Evolutionary conservation across 1,140 invertebrate species (phyloP).

Genomic region (Oedothorax gibbosus): DNA sequence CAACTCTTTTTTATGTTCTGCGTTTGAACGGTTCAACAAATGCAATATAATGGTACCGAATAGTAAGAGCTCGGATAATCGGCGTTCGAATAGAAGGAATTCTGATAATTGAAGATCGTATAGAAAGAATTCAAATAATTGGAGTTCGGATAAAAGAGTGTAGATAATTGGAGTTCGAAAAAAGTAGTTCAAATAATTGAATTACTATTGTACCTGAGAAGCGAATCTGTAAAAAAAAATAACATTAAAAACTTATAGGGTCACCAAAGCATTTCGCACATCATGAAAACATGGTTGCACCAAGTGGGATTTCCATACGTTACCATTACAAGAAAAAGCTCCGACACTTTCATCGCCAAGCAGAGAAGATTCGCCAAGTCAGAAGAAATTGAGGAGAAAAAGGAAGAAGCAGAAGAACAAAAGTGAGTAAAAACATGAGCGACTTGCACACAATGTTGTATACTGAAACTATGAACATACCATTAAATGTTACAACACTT

Average conservation of each 20-base stretch:
- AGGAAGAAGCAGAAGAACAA: background rate
- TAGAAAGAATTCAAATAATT: too few relatives aligned
- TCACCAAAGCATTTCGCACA: constrained; percentile 82
- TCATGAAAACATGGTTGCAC: constrained; percentile 92
- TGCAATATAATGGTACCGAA: too few relatives aligned
- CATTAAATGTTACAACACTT: background rate
- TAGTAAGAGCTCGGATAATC: too few relatives aligned
- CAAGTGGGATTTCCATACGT: constrained; percentile 93
- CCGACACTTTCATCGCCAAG: background rate
- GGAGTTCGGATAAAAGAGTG: too few relatives aligned
- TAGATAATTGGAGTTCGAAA: too few relatives aligned
- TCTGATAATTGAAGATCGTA: too few relatives aligned
- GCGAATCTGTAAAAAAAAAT: background rate
- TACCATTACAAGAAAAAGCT: constrained; percentile 64
- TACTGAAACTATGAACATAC: background rate
- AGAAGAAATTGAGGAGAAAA: background rate
- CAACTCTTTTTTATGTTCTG: too few relatives aligned
- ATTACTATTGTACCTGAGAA: background rate
- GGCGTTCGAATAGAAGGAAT: too few relatives aligned
- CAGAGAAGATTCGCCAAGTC: constrained; percentile 48
- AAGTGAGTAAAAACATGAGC: background rate
- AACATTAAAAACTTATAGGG: constrained; percentile 60
- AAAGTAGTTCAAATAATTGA: too few relatives aligned
- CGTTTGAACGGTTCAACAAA: too few relatives aligned
- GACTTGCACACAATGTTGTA: background rate